These are phyloP conservation scores for Bombus impatiens DNA, from an alignment of 1,140 invertebrate genomes.

Conservation along the genomic window DNA sequence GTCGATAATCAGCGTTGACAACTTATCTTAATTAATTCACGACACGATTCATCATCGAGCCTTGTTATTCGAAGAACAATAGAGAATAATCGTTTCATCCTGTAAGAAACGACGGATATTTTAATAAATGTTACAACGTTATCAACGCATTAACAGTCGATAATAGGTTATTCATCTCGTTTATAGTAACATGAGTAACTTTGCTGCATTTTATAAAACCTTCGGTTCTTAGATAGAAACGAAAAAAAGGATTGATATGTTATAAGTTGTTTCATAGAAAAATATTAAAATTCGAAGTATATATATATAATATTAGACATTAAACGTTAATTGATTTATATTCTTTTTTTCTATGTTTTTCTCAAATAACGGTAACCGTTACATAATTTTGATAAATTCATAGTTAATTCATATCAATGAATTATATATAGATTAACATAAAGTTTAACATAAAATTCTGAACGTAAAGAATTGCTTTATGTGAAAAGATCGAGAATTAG, in stretches of 20 bases:
- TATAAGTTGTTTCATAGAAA: not conserved
- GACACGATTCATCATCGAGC: not conserved
- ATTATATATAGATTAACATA: not conserved
- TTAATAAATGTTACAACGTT: not conserved
- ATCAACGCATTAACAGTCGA: not conserved
- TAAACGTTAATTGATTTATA: not conserved
- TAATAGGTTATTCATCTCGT: not conserved
- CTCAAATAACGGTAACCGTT: not conserved
- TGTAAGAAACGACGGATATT: not conserved
- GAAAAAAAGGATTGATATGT: not conserved
- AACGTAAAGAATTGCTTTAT: not conserved
- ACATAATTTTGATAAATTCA: not conserved
- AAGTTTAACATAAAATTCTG: not conserved
- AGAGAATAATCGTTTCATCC: not conserved
- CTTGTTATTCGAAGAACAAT: not conserved
- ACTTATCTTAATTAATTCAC: conserved; percentile 16
- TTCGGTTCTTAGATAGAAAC: no score
- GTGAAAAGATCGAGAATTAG: not conserved
- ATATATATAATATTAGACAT: not conserved
- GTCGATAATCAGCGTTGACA: not conserved
- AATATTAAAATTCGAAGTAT: not conserved
- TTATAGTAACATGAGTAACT: not conserved
- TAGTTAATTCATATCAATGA: not conserved
- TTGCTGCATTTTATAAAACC: not conserved
- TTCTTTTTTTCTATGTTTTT: not conserved